Evolutionary conservation across 2,888 invertebrate species (phyloP).

Genomic region (Nemotelus pantherinus): DNA sequence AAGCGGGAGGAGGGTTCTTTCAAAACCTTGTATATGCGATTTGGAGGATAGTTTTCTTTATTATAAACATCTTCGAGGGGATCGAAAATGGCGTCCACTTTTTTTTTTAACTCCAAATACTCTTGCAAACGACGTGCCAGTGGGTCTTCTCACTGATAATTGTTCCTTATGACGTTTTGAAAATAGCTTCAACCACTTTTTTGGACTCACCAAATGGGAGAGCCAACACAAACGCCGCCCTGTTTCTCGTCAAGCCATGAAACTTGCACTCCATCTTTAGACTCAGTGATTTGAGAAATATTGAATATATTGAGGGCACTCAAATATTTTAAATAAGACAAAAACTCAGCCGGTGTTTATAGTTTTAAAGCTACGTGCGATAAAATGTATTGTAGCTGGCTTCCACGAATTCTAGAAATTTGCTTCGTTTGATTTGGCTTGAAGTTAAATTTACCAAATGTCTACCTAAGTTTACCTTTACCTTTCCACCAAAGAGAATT

Average conservation of each 20-base stretch:
- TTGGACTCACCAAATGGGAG: neutral
- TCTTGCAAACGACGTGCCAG: constrained; percentile 18
- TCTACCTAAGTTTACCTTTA: no score
- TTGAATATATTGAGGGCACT: no score
- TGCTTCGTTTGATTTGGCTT: no score
- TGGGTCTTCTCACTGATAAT: neutral
- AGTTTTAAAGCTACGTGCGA: no score
- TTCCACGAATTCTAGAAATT: no score
- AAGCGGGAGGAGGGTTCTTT: no score
- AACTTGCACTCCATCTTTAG: neutral
- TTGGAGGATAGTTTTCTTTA: neutral
- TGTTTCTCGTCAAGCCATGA: neutral
- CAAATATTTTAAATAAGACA: no score
- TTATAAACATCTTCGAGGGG: neutral
- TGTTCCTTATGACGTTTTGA: neutral
- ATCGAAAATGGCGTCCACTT: neutral
- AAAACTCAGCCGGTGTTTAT: no score
- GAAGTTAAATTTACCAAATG: no score
- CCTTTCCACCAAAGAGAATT: no score
- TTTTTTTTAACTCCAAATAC: neutral
- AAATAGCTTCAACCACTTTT: neutral
- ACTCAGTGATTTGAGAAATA: no score
- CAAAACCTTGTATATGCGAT: constrained; percentile 1
- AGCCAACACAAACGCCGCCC: neutral
- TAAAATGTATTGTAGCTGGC: no score